These are phyloP conservation scores for Procambarus clarkii DNA, from an alignment of 1,140 invertebrate genomes.

Conservation along the genomic window DNA sequence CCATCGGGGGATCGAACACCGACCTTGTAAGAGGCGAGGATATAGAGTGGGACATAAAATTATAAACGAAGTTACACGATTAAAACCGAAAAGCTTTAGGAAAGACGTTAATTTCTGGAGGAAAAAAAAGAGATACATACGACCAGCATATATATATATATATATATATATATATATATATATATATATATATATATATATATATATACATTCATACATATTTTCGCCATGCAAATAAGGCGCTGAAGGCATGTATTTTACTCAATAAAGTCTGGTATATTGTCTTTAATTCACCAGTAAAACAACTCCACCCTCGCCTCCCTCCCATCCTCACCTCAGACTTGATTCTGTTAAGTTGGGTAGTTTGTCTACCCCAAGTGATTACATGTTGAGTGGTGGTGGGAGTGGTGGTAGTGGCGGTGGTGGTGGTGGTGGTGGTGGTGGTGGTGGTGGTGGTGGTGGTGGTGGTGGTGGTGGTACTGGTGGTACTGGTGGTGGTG, in stretches of 20 bases:
- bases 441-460: background rate
- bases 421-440: background rate
- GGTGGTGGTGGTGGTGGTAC: background rate
- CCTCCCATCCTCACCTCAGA: background rate
- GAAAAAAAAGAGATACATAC: too few relatives aligned
- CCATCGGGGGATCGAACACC: too few relatives aligned
- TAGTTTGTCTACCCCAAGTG: background rate
- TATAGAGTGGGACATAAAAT: too few relatives aligned
- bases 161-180: conserved; percentile 2
- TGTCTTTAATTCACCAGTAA: background rate
- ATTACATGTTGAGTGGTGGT: background rate
- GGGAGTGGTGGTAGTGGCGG: background rate
- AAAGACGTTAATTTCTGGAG: too few relatives aligned
- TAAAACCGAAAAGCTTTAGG: too few relatives aligned
- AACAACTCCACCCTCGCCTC: background rate
- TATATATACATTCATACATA: background rate
- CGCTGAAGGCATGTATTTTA: conserved; percentile 4
- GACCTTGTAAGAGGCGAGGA: too few relatives aligned
- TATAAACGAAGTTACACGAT: too few relatives aligned
- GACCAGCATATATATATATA: background rate
- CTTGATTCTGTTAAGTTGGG: background rate
- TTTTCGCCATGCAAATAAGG: background rate
- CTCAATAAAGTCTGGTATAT: conserved; percentile 15
- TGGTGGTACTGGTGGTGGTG: background rate
- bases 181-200: background rate